Percentiles rank a stretch among this genome's conserved stretches.
These are phyloP conservation scores for Parazoanthus swiftii DNA, from an alignment of 92 coral and sea anemone species.

Conservation along the genomic window DNA sequence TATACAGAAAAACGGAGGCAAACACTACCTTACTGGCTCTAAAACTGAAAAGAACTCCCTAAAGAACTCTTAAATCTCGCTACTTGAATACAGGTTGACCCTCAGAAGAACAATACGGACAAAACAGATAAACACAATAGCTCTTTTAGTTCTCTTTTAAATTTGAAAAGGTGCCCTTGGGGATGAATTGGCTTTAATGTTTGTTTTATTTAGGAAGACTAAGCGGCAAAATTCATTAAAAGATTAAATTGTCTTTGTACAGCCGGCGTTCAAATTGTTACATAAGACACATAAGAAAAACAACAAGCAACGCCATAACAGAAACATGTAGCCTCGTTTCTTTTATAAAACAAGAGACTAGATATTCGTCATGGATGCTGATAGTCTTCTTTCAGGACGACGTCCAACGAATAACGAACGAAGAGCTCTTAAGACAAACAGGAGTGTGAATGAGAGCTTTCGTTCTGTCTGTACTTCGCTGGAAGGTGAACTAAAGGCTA, in stretches of 20 bases:
- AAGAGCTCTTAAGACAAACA: slow-evolving; percentile 10
- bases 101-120: background rate
- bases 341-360: background rate
- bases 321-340: background rate
- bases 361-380: background rate
- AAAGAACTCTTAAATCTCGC: background rate
- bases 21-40: background rate
- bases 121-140: too few relatives aligned
- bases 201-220: background rate
- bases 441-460: slow-evolving; percentile 20
- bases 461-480: slow-evolving; percentile 19
- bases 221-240: background rate
- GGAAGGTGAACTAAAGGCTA: slow-evolving; percentile 16
- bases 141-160: background rate
- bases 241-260: background rate
- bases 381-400: background rate
- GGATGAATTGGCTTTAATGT: background rate
- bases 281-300: too few relatives aligned
- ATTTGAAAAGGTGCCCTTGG: background rate
- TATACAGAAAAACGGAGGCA: too few relatives aligned
- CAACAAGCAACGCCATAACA: background rate
- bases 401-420: slow-evolving; percentile 17
- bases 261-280: background rate
- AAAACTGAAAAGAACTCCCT: background rate
- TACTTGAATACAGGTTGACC: background rate